Base-by-base conservation (phyloP, 2,797 vertebrate species). In the Selene dorsalis region DNA sequence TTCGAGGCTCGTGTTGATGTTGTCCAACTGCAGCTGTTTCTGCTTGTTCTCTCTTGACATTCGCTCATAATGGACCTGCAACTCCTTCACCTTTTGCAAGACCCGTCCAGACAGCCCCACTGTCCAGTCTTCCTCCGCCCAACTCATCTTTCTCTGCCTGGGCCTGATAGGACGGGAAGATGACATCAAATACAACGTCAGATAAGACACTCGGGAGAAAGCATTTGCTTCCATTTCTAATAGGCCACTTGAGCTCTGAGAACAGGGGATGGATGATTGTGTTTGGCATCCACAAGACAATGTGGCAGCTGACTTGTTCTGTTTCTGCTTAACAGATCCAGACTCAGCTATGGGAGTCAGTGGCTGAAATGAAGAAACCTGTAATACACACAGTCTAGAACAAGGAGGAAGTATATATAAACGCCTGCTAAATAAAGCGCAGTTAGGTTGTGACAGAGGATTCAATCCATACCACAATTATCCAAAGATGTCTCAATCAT, bases 51-150 rank as follows among this genome's bases (percentile, higher is more conserved):
- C 96, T 76, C 93, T 93, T 67, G 82, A 92, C 79, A 96, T 77
- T 30, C 94, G 91, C 76, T 96, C 95, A 58, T 94, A 93, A 6
- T 94, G 91, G 26, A 89, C 73, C 90, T 95, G 95, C 71, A 95
- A 88, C 84, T 96, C 95, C 69, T 94, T 92, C 64, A 96, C 94
- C 68, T 94, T 96, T 75, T 93, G 93, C 74, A 94, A 89, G 64
- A 94, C 94, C 28, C 79, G 88, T 67, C 93, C 93, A 4, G 95
- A 92, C 61, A 96, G 91, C n/a, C 94, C 95, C 56, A 92, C 88
- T 0, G 94, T 95, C 96, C 96, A 96, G 87, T 96, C 95, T 43
- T 96, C 96, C 48, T 93, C 90, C 2, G 93, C 93, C 96, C 96
- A 96, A 90, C 94, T 96, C 96, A 96, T 96, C 38, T 80, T 82